Evolutionary conservation across 2,113 vertebrate genomes (phyloP).

Genomic region (Clarias gariepinus): DNA sequence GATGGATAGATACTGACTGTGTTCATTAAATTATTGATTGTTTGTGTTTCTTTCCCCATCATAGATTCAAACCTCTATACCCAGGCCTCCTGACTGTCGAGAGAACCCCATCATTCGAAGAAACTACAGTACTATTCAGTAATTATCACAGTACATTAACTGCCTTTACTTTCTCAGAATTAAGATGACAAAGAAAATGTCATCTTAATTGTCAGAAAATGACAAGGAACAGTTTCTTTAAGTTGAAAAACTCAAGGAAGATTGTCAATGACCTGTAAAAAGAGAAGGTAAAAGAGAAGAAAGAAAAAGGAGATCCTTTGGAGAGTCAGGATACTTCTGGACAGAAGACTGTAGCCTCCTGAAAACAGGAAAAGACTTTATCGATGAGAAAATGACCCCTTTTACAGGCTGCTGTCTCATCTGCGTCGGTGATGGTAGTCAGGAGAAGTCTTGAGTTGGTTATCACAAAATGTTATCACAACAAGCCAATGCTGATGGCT

Average conservation of each 20-base stretch:
- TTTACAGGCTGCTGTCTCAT: slow-evolving; percentile 29
- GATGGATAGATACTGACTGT: neutral
- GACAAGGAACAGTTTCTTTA: slow-evolving; percentile 35
- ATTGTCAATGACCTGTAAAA: slow-evolving; percentile 38
- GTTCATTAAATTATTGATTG: neutral
- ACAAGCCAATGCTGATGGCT: slow-evolving; percentile 41
- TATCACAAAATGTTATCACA: too few relatives aligned
- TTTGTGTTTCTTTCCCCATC: too few relatives aligned
- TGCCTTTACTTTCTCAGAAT: slow-evolving; percentile 36
- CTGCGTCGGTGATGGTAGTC: slow-evolving; percentile 27
- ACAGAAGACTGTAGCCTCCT: slow-evolving; percentile 39
- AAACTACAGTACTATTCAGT: neutral
- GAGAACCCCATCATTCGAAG: neutral
- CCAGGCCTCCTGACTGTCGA: neutral
- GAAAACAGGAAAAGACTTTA: slow-evolving; percentile 28
- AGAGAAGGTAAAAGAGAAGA: slow-evolving; percentile 21
- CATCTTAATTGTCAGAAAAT: slow-evolving; percentile 4
- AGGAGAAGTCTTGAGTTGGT: slow-evolving; percentile 40
- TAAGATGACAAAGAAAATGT: slow-evolving; percentile 35
- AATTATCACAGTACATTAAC: slow-evolving; percentile 40
- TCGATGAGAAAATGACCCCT: slow-evolving; percentile 1
- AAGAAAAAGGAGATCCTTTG: slow-evolving; percentile 49
- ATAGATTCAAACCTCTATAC: neutral
- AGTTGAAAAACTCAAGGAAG: slow-evolving; percentile 47
- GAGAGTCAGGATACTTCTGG: slow-evolving; percentile 49